Base-by-base conservation (phyloP, 2,113 vertebrate species). In the Epinephelus fuscoguttatus region DNA sequence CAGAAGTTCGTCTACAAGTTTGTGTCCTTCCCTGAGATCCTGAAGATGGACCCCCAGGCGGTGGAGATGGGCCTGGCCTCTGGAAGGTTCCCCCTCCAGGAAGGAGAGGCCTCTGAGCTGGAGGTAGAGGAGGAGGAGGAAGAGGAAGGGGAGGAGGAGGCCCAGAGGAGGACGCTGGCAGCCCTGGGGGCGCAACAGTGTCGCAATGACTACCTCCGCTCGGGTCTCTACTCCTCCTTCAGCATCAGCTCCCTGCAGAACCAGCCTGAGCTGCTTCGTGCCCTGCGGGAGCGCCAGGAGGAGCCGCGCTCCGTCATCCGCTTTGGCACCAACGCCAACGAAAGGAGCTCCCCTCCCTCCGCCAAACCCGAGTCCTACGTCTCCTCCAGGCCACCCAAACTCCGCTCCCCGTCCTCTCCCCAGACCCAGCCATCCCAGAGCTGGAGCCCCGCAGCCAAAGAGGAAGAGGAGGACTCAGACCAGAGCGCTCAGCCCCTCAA, bases 1-100 rank as follows among this genome's bases (percentile, higher is more conserved):
- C 98, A 99, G 92, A 99, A 99, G 94, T 99, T 99, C 92, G 98
- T 99, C 81, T 99, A 99, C 92, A 99, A 99, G 94, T 99, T 99
- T 84, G 98, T 99, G 84, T 99, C 97, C 17, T 99, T 99, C 93
- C 98, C 97, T 25, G 98, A 99, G 88, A 98, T 98, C 87, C 94
- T 99, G 81, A 99, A 98, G 91, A 97, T 98, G 97, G 97, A 99
- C 92, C 96, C 97, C 0, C 97, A 98, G 70, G 85, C 95, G 0
- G 96, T 98, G 90, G 98, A 99, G 91, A 94, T 97, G 94, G 97
- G 96, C 88, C 92, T 97, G 89, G 96, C 97, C 18, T 96, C 95
- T 53, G 94, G 96, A 66, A 94, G 94, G 88, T 93, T 97, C 89
- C 96, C 97, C 92, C 95, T 95, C 91, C 97, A 97, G 93, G 95